Evolutionary conservation across 1,140 invertebrate genomes (phyloP).

Genomic region (Hirudo medicinalis): DNA sequence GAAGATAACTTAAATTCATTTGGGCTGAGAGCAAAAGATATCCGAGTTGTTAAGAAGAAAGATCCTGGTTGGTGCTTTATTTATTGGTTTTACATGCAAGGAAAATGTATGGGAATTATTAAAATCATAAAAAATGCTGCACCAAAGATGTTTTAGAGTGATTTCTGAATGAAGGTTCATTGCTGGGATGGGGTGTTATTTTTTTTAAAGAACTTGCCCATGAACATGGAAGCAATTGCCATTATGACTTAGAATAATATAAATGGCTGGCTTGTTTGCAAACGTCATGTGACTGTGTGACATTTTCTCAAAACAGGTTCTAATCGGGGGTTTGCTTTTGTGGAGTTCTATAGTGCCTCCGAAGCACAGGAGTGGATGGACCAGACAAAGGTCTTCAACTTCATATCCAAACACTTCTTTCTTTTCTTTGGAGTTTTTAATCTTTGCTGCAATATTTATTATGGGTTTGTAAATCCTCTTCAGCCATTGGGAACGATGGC

Average conservation of each 20-base stretch:
- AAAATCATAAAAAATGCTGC: too few relatives aligned
- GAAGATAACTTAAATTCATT: background rate
- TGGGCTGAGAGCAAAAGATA: constrained; percentile 7
- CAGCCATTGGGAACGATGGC: too few relatives aligned
- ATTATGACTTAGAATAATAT: background rate
- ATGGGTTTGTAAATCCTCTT: too few relatives aligned
- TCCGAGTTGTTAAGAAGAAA: constrained; percentile 3
- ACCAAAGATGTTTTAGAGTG: too few relatives aligned
- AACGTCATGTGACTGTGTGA: constrained; percentile 1
- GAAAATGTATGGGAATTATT: too few relatives aligned
- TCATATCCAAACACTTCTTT: too few relatives aligned
- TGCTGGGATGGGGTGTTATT: background rate
- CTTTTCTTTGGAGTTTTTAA: too few relatives aligned
- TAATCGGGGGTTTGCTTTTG: constrained; percentile 61
- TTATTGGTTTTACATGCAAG: too few relatives aligned
- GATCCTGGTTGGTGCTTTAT: constrained; percentile 1
- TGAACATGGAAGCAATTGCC: background rate
- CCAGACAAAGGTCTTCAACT: constrained; percentile 63
- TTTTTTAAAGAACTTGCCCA: background rate
- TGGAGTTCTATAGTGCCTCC: constrained; percentile 77
- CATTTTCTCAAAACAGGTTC: constrained; percentile 31
- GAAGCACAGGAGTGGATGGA: constrained; percentile 85
- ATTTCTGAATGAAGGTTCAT: too few relatives aligned
- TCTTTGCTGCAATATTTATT: too few relatives aligned
- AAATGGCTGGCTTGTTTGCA: background rate